A percentile compares a stretch with the other conserved stretches of the same genome.
Conservation (phyloP, 1,140 invertebrate genomes). For the Maconellicoccus hirsutus region DNA sequence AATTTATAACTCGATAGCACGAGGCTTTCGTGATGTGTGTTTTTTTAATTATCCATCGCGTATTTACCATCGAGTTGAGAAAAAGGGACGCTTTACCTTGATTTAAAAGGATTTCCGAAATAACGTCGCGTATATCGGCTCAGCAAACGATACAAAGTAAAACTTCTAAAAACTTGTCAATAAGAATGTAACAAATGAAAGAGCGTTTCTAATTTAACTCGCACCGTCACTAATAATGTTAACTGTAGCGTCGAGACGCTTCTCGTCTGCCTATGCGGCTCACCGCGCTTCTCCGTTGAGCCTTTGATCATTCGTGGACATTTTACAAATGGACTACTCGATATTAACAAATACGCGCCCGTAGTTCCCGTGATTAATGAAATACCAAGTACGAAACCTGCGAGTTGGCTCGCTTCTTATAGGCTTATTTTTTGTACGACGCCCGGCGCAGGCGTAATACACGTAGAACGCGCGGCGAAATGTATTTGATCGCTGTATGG, state of each 20-base stretch:
- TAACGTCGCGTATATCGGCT: too few relatives aligned
- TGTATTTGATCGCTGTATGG: too few relatives aligned
- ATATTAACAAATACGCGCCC: not conserved
- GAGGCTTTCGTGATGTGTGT: too few relatives aligned
- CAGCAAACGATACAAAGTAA: not conserved
- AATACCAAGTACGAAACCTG: not conserved
- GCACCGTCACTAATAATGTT: conserved; percentile 11
- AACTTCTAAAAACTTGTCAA: conserved; percentile 11
- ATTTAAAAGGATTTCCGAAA: too few relatives aligned
- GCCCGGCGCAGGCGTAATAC: too few relatives aligned
- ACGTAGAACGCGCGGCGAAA: too few relatives aligned
- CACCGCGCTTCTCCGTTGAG: not conserved
- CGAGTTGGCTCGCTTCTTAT: too few relatives aligned
- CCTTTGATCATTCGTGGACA: conserved; percentile 14
- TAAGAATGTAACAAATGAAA: conserved; percentile 18
- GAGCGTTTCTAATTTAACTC: conserved; percentile 15
- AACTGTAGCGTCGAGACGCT: conserved; percentile 16
- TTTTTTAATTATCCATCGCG: too few relatives aligned
- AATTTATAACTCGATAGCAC: too few relatives aligned
- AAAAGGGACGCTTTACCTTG: too few relatives aligned
- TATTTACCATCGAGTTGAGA: too few relatives aligned
- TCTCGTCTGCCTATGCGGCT: not conserved
- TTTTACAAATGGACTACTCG: conserved; percentile 20
- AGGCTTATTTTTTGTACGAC: too few relatives aligned
- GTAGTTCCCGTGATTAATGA: conserved; percentile 1